These are phyloP conservation scores for Cheilosia urbana DNA, from an alignment of 2,888 invertebrate species.

Conservation along the genomic window DNA sequence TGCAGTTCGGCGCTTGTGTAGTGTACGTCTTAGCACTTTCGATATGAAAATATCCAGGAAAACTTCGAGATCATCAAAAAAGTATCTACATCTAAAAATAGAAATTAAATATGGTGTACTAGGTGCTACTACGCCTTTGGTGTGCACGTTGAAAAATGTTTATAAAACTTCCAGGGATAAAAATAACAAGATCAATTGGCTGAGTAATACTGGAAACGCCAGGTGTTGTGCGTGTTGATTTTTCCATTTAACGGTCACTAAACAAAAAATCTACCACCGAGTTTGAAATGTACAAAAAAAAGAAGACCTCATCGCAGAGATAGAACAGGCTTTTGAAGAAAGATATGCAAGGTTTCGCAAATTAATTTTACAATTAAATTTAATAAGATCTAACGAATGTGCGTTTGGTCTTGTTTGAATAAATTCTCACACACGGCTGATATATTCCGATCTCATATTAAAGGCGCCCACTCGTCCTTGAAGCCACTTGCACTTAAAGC, in stretches of 20 bases:
- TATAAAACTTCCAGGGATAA: constrained; percentile 53
- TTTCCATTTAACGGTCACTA: constrained; percentile 29
- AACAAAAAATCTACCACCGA: constrained; percentile 1
- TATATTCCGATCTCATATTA: background rate
- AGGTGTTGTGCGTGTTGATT: constrained; percentile 52
- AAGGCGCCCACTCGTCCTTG: background rate
- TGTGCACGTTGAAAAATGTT: constrained; percentile 48
- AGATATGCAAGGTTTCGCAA: constrained; percentile 5
- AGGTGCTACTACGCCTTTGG: constrained; percentile 8
- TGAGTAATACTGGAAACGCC: constrained; percentile 46
- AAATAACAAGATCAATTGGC: constrained; percentile 41
- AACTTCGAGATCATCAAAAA: constrained; percentile 29
- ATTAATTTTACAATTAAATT: background rate
- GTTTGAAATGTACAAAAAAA: background rate
- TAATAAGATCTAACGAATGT: background rate
- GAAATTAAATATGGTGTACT: constrained; percentile 6
- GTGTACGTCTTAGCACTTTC: background rate
- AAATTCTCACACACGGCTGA: background rate
- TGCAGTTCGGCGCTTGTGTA: constrained; percentile 27
- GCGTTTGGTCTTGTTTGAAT: background rate
- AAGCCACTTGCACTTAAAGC: background rate
- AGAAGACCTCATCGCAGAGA: background rate
- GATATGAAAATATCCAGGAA: constrained; percentile 44
- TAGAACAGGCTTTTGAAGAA: constrained; percentile 8
- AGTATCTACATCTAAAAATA: constrained; percentile 9